Percentiles rank a stretch among this genome's conserved stretches.
phyloP scores from a whole-genome alignment of 2,888 invertebrate species.

The Cybosia mesomella region DNA sequence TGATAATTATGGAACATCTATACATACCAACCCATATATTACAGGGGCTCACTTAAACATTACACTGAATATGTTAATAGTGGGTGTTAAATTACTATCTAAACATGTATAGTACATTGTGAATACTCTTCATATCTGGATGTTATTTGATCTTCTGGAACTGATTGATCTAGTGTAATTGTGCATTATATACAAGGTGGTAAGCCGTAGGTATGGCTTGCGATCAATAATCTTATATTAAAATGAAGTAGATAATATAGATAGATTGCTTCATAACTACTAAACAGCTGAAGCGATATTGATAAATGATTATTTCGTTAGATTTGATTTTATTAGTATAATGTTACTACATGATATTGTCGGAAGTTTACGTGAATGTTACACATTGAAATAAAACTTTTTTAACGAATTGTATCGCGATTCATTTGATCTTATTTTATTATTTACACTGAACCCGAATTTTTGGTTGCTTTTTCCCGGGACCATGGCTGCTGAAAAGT shows the following conservation, averaged over 20 bases:
- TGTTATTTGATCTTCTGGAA: neutral
- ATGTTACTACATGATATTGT: too few relatives aligned
- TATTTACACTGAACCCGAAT: too few relatives aligned
- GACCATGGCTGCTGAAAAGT: too few relatives aligned
- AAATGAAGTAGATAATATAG: neutral
- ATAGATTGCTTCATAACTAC: neutral
- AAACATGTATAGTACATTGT: neutral
- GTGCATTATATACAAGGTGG: neutral
- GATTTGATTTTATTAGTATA: too few relatives aligned
- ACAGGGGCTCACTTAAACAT: neutral
- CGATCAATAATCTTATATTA: neutral
- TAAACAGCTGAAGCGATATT: neutral
- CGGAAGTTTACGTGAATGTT: too few relatives aligned
- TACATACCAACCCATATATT: slow-evolving; percentile 13
- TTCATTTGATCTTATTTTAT: too few relatives aligned
- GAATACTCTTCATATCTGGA: neutral
- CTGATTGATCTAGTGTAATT: neutral
- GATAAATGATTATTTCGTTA: too few relatives aligned
- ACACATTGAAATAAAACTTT: too few relatives aligned
- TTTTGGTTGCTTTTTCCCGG: too few relatives aligned
- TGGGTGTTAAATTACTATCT: slow-evolving; percentile 1
- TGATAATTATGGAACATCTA: slow-evolving; percentile 47
- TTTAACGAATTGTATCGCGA: too few relatives aligned
- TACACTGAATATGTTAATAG: neutral
- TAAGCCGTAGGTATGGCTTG: neutral